Evolutionary conservation across 1,140 invertebrate genomes (phyloP).

Genomic region (Neomicropteryx cornuta): DNA sequence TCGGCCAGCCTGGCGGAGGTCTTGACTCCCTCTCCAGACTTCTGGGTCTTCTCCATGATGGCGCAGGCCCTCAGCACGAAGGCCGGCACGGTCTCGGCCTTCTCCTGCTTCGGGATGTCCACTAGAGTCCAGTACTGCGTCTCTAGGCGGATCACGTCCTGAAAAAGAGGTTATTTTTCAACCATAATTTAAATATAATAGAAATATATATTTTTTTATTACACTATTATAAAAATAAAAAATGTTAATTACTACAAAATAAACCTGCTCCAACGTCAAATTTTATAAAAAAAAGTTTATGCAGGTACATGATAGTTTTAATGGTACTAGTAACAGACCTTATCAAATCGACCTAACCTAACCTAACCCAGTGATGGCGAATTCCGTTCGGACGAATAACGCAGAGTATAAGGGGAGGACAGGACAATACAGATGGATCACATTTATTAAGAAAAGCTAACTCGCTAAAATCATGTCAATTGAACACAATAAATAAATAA

Average conservation of each 20-base stretch:
- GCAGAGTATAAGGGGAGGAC: too few species aligned
- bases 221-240: not conserved
- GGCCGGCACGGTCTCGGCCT: slow-evolving; percentile 80
- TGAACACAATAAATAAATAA: too few species aligned
- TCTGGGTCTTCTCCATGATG: slow-evolving; percentile 84
- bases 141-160: slow-evolving; percentile 87
- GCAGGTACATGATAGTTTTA: too few species aligned
- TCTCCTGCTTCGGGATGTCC: slow-evolving; percentile 80
- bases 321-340: too few species aligned
- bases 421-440: too few species aligned
- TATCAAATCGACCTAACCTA: too few species aligned
- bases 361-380: too few species aligned
- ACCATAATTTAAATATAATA: not conserved
- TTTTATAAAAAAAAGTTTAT: too few species aligned
- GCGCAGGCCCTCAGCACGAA: slow-evolving; percentile 83
- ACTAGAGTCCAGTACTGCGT: slow-evolving; percentile 89
- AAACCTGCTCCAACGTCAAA: not conserved
- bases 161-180: slow-evolving; percentile 22
- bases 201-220: slow-evolving; percentile 6
- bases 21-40: slow-evolving; percentile 78
- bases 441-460: too few species aligned
- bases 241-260: slow-evolving; percentile 5
- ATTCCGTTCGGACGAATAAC: too few species aligned
- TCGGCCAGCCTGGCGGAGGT: slow-evolving; percentile 71
- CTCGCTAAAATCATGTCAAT: too few species aligned